Percentiles rank a stretch among this genome's conserved stretches.
phyloP scores from a whole-genome alignment of 2,113 vertebrate species.

The Pardalotus punctatus region DNA sequence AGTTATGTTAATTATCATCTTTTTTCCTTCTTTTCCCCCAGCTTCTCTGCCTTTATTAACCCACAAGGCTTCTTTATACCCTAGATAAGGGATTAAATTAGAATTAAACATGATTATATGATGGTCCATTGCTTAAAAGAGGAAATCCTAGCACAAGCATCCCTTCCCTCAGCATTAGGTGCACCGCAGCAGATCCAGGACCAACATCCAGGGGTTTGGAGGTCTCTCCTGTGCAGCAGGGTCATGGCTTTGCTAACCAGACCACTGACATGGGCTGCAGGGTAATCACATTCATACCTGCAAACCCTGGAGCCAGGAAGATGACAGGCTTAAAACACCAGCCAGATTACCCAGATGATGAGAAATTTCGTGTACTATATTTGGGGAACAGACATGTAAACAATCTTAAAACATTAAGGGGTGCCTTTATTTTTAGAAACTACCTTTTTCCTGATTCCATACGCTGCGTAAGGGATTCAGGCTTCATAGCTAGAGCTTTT shows the following conservation, averaged over 20 bases:
- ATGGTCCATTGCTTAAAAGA: background rate
- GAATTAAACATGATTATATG: background rate
- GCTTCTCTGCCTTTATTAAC: background rate
- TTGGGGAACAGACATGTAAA: accelerated
- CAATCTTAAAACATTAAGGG: background rate
- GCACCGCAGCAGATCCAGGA: background rate
- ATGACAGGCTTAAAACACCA: background rate
- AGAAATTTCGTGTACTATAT: accelerated
- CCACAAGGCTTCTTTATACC: background rate
- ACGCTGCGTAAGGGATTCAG: background rate
- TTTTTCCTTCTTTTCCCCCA: accelerated
- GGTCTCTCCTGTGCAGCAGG: background rate
- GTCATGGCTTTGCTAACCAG: accelerated
- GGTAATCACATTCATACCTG: background rate
- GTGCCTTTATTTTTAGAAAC: background rate
- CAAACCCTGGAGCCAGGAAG: background rate
- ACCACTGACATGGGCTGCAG: background rate
- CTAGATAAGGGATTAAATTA: background rate
- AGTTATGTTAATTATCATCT: background rate
- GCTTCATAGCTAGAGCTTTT: background rate
- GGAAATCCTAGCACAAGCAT: background rate
- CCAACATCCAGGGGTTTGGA: background rate
- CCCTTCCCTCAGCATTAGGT: background rate
- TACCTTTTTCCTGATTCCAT: accelerated
- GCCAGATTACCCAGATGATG: background rate